phyloP scores from a whole-genome alignment of 2,113 vertebrate species.

The Redunca redunca region DNA sequence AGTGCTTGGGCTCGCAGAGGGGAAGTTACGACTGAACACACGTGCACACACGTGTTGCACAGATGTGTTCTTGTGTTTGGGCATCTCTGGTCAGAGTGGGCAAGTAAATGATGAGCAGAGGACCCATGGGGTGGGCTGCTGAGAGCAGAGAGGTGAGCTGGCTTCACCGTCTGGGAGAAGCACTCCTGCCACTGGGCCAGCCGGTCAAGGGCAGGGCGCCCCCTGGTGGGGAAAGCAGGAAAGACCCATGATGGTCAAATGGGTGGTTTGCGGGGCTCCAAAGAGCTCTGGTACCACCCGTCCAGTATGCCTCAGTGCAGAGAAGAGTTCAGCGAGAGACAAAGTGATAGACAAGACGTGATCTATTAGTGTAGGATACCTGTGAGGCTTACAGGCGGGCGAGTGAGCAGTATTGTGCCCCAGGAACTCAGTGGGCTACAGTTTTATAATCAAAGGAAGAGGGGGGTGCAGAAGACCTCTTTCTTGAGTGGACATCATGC shows the following conservation, averaged over 20 bases:
- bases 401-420: not conserved
- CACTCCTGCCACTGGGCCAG: accelerated
- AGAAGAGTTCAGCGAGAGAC: not conserved
- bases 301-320: not conserved
- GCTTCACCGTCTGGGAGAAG: not conserved
- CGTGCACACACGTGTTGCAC: accelerated
- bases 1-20: not conserved
- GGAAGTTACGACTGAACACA: not conserved
- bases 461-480: not conserved
- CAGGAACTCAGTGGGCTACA: not conserved
- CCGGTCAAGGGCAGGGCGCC: not conserved
- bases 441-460: not conserved
- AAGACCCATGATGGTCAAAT: not conserved
- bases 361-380: accelerated
- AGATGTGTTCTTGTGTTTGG: not conserved
- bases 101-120: not conserved
- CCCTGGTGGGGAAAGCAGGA: not conserved
- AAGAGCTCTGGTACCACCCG: not conserved
- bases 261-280: not conserved
- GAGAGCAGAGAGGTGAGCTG: not conserved
- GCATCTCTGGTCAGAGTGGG: not conserved
- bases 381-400: not conserved
- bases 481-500: not conserved
- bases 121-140: not conserved
- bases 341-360: not conserved